phyloP scores from a whole-genome alignment of 2,888 invertebrate genomes.

The Drosophila niveifrons region DNA sequence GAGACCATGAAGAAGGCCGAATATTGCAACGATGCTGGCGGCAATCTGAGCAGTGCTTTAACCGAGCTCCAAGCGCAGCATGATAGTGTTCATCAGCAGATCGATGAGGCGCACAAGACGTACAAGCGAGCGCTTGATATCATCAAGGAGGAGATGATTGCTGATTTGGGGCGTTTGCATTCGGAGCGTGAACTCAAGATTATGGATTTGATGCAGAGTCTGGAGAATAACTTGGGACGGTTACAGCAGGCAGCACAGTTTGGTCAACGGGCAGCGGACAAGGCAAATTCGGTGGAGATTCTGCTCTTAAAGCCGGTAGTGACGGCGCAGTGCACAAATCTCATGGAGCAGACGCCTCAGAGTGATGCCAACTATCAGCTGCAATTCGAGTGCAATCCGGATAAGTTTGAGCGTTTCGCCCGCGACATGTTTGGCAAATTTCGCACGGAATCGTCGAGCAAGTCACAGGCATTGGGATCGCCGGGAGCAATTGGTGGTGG shows the following conservation, averaged over 20 bases:
- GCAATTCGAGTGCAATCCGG: slow-evolving; percentile 92
- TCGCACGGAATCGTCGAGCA: slow-evolving; percentile 87
- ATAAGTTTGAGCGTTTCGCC: slow-evolving; percentile 91
- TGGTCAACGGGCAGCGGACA: slow-evolving; percentile 91
- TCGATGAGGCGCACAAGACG: slow-evolving; percentile 92
- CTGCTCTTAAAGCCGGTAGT: slow-evolving; percentile 93
- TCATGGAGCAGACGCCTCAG: slow-evolving; percentile 93
- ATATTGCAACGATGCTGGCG: slow-evolving; percentile 91
- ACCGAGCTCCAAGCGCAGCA: slow-evolving; percentile 95
- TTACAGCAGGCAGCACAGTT: slow-evolving; percentile 95
- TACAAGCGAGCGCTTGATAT: slow-evolving; percentile 93
- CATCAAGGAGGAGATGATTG: slow-evolving; percentile 91
- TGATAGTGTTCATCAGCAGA: slow-evolving; percentile 93
- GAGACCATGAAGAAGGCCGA: slow-evolving; percentile 91
- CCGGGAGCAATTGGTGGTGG: not conserved
- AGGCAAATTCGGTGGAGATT: slow-evolving; percentile 94
- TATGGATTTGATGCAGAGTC: slow-evolving; percentile 94
- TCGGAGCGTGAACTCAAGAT: slow-evolving; percentile 94
- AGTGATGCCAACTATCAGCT: slow-evolving; percentile 92
- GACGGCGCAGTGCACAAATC: slow-evolving; percentile 90
- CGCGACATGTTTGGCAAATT: slow-evolving; percentile 91
- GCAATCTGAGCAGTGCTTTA: slow-evolving; percentile 91
- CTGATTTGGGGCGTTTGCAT: slow-evolving; percentile 91
- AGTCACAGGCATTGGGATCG: not conserved
- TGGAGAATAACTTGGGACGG: slow-evolving; percentile 93